Evolutionary conservation across 2,797 vertebrate species (phyloP).

Genomic region (Ptychobarbus kaznakovi): DNA sequence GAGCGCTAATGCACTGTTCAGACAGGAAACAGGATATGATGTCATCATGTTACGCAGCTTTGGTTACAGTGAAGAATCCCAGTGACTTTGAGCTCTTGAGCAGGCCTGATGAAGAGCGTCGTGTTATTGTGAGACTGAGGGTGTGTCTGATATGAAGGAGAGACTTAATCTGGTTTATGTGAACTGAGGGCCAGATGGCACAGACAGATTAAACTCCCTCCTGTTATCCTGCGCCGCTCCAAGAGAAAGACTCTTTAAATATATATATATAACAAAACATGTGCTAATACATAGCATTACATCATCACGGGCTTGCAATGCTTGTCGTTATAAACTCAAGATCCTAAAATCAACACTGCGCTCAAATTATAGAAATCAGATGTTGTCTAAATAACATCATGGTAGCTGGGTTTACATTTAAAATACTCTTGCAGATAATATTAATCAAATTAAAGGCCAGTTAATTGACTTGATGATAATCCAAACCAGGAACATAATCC

Average conservation of each 20-base stretch:
- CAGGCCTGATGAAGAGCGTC: neutral
- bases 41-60: neutral
- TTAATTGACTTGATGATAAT: too few relatives aligned
- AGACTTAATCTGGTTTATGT: conserved; percentile 55
- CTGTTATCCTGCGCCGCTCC: conserved; percentile 50
- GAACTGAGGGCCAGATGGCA: conserved; percentile 56
- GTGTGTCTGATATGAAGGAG: conserved; percentile 9
- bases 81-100: too few relatives aligned
- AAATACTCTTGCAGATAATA: too few relatives aligned
- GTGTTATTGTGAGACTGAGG: neutral
- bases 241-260: conserved; percentile 47
- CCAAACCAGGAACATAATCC: too few relatives aligned
- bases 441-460: too few relatives aligned
- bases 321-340: neutral
- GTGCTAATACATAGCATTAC: neutral
- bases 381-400: neutral
- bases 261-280: neutral
- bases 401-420: too few relatives aligned
- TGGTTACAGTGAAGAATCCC: too few relatives aligned
- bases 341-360: neutral
- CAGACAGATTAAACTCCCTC: conserved; percentile 50
- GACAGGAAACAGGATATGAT: conserved; percentile 1
- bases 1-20: neutral
- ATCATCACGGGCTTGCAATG: neutral
- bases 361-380: too few relatives aligned